phyloP scores from a whole-genome alignment of 2,888 invertebrate species.

The Allolobophora icterica region DNA sequence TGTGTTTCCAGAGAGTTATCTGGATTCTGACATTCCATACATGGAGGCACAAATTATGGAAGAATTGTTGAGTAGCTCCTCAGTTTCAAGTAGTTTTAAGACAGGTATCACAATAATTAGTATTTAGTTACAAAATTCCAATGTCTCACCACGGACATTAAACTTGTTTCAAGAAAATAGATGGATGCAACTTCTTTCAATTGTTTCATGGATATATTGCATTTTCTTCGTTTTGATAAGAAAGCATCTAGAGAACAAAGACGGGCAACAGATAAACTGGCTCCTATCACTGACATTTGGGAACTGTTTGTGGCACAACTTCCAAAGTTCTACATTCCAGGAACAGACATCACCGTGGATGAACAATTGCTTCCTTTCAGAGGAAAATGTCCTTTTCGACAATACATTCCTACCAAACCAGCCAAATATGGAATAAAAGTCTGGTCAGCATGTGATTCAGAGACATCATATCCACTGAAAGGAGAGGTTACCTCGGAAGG shows the following conservation, averaged over 20 bases:
- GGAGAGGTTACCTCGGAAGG: too few species aligned
- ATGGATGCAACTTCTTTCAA: too few species aligned
- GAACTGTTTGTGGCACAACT: constrained; percentile 25
- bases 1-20: too few species aligned
- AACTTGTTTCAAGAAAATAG: too few species aligned
- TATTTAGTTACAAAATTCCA: too few species aligned
- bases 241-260: constrained; percentile 15
- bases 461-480: constrained; percentile 23
- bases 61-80: too few species aligned
- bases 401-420: constrained; percentile 39
- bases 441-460: constrained; percentile 37
- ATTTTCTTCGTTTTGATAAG: constrained; percentile 33
- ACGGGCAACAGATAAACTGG: constrained; percentile 33
- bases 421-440: constrained; percentile 40
- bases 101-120: too few species aligned
- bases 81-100: too few species aligned
- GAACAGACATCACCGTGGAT: constrained; percentile 39
- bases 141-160: too few species aligned
- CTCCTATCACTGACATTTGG: constrained; percentile 31
- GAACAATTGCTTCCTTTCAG: constrained; percentile 41
- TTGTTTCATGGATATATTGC: constrained; percentile 28
- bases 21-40: too few species aligned
- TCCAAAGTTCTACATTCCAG: constrained; percentile 32
- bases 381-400: constrained; percentile 36
- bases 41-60: too few species aligned